A percentile compares a stretch with the other conserved stretches of the same genome.
Evolutionary conservation across 2,888 invertebrate species (phyloP).

Genomic region (Phortica magna): DNA sequence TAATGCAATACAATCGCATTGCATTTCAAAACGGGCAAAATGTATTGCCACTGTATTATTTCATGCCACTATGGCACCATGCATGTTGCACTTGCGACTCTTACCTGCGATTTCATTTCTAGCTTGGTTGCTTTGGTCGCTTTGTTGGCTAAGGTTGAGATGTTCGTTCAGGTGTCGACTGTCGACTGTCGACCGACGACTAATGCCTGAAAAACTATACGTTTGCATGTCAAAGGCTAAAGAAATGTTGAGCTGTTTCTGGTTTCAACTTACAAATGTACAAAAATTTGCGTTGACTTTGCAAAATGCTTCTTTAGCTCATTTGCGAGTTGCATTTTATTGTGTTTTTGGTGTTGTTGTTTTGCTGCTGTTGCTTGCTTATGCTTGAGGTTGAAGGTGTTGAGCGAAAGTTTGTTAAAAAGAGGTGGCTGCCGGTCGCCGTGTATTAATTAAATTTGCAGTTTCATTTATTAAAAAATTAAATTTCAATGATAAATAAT

Average conservation of each 20-base stretch:
- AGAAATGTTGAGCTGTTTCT: slow-evolving; percentile 13
- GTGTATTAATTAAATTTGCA: slow-evolving; percentile 48
- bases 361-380: background rate
- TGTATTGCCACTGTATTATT: too few relatives aligned
- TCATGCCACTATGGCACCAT: too few relatives aligned
- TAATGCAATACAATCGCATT: too few relatives aligned
- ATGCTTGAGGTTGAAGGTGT: slow-evolving; percentile 18
- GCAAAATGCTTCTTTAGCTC: background rate
- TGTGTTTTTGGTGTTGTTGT: background rate
- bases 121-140: too few relatives aligned
- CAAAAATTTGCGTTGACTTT: background rate
- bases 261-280: slow-evolving; percentile 11
- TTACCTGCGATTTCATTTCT: too few relatives aligned
- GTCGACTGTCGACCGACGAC: background rate
- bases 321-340: background rate
- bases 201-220: slow-evolving; percentile 7
- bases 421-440: background rate
- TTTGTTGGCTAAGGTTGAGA: background rate
- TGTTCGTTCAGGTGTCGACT: background rate
- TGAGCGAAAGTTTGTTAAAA: slow-evolving; percentile 22
- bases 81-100: too few relatives aligned
- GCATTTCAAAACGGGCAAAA: too few relatives aligned
- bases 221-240: slow-evolving; percentile 12
- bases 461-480: slow-evolving; percentile 36
- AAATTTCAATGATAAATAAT: slow-evolving; percentile 25